A percentile compares a stretch with the other conserved stretches of the same genome.
These are phyloP conservation scores for Paraescarpia echinospica DNA, from an alignment of 1,140 invertebrate genomes.

Conservation along the genomic window DNA sequence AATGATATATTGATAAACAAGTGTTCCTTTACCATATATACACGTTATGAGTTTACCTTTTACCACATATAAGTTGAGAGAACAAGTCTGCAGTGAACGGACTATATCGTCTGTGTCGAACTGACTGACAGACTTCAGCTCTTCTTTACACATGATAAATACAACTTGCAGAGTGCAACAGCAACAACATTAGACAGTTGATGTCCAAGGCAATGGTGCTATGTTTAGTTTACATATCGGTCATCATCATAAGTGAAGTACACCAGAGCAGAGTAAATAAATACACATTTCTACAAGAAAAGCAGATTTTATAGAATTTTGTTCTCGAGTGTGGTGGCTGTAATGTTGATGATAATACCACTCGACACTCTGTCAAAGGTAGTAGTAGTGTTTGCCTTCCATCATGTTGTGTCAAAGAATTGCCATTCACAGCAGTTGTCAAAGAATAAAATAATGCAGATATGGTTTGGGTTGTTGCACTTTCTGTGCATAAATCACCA, in stretches of 20 bases:
- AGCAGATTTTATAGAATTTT: background rate
- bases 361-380: background rate
- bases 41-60: background rate
- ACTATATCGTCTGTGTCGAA: background rate
- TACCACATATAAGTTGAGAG: background rate
- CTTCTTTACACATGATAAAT: background rate
- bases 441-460: background rate
- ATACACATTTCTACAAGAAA: background rate
- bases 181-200: background rate
- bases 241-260: background rate
- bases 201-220: background rate
- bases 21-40: background rate
- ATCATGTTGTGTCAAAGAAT: no score
- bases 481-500: background rate
- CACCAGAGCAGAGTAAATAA: background rate
- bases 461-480: background rate
- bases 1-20: no score
- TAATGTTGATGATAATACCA: background rate
- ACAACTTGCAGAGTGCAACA: background rate
- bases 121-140: background rate
- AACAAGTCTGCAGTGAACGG: background rate
- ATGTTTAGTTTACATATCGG: background rate
- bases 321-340: background rate
- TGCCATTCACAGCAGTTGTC: background rate
- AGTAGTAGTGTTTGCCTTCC: background rate